Percentiles rank a stretch among this genome's conserved stretches.
These are phyloP conservation scores for Psettodes erumei DNA, from an alignment of 2,113 vertebrate genomes.

Conservation along the genomic window DNA sequence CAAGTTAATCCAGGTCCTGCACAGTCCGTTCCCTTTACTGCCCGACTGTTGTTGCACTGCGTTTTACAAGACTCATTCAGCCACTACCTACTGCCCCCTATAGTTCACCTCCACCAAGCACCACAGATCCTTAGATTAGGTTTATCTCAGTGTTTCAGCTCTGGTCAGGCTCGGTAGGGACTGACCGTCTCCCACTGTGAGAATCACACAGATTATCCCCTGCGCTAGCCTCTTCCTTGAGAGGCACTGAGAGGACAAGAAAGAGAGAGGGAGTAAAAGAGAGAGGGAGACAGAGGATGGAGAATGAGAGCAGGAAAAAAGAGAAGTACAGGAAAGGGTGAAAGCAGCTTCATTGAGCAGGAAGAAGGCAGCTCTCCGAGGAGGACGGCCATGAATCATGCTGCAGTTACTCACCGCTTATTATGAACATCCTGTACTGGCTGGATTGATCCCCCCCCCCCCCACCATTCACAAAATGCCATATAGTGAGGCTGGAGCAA, in stretches of 20 bases:
- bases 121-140: slow-evolving; percentile 42
- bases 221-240: slow-evolving; percentile 41
- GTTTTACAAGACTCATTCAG: slow-evolving; percentile 28
- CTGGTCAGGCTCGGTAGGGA: slow-evolving; percentile 53
- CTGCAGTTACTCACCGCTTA: slow-evolving; percentile 79
- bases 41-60: slow-evolving; percentile 6
- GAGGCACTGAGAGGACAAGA: slow-evolving; percentile 14
- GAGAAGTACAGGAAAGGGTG: slow-evolving; percentile 37
- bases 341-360: slow-evolving; percentile 65
- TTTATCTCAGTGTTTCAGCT: slow-evolving; percentile 69
- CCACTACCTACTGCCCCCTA: slow-evolving; percentile 39
- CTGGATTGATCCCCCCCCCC: slow-evolving; percentile 74
- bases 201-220: slow-evolving; percentile 70
- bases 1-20: background rate
- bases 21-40: slow-evolving; percentile 3
- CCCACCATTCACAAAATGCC: slow-evolving; percentile 79
- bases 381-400: slow-evolving; percentile 73
- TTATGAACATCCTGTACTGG: slow-evolving; percentile 78
- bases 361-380: slow-evolving; percentile 66
- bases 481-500: slow-evolving; percentile 70
- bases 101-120: slow-evolving; percentile 51
- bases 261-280: slow-evolving; percentile 16
- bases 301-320: slow-evolving; percentile 40
- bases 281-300: slow-evolving; percentile 18
- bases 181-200: slow-evolving; percentile 47